Evolutionary conservation across 2,888 invertebrate species (phyloP).

Genomic region (Nemotelus pantherinus): DNA sequence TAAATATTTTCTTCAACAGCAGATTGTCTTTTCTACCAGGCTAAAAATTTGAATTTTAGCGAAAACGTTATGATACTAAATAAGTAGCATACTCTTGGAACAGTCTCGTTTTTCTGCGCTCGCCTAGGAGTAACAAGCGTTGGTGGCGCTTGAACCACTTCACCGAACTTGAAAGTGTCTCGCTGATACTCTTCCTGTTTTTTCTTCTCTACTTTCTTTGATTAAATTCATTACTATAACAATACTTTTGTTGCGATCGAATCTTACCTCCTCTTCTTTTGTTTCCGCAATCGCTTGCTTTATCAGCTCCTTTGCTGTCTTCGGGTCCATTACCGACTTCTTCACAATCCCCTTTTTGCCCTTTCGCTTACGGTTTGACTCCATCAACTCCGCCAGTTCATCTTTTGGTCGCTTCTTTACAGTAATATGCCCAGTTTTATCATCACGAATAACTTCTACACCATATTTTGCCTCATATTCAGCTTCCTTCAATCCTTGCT

Average conservation of each 20-base stretch:
- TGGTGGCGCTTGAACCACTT: constrained; percentile 79
- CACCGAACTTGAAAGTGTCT: constrained; percentile 80
- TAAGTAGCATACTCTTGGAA: constrained; percentile 61
- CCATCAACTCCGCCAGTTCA: constrained; percentile 67
- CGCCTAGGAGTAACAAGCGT: constrained; percentile 68
- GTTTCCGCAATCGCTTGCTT: constrained; percentile 61
- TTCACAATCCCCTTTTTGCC: constrained; percentile 45
- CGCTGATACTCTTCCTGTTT: constrained; percentile 66
- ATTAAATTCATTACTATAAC: not conserved
- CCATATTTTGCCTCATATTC: constrained; percentile 72
- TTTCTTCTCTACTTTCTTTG: not conserved
- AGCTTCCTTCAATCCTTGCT: constrained; percentile 70
- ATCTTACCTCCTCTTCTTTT: constrained; percentile 56
- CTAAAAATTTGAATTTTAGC: constrained; percentile 62
- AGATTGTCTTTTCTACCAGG: constrained; percentile 72
- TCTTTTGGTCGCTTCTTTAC: constrained; percentile 67
- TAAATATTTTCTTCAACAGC: constrained; percentile 69
- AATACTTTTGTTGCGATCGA: not conserved
- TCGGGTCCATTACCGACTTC: constrained; percentile 55
- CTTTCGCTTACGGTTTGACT: constrained; percentile 60
- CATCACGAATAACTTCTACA: constrained; percentile 69
- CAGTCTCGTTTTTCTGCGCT: constrained; percentile 62
- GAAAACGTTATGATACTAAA: not conserved
- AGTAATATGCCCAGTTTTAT: constrained; percentile 65
- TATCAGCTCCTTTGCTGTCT: constrained; percentile 58